These are phyloP conservation scores for Cebuella pygmaea DNA, from an alignment of 2,797 vertebrate genomes.

Conservation along the genomic window DNA sequence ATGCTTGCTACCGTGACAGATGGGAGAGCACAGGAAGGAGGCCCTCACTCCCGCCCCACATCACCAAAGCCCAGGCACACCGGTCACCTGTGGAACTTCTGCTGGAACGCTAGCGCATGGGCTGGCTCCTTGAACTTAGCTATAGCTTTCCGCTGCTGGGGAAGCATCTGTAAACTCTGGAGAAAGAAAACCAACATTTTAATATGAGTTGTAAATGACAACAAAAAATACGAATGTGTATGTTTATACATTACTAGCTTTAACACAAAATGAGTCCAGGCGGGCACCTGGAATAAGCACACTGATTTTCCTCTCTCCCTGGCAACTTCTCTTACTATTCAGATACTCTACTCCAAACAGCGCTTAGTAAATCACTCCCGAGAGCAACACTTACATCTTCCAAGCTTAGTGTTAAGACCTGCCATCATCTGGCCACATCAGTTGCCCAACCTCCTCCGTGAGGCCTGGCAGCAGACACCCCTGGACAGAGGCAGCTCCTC, in stretches of 20 bases:
- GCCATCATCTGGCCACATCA: rapidly evolving
- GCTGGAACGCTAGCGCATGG: slow-evolving; percentile 95
- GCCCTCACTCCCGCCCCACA: not conserved
- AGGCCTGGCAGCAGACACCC: not conserved
- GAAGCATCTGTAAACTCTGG: slow-evolving; percentile 97
- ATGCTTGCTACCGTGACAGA: not conserved
- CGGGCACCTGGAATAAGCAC: not conserved
- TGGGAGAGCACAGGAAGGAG: not conserved
- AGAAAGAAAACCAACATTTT: slow-evolving; percentile 44
- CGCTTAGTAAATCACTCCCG: not conserved
- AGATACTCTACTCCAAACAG: not conserved
- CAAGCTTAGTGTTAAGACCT: not conserved
- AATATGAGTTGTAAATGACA: not conserved
- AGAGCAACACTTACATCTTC: rapidly evolving
- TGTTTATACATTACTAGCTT: not conserved
- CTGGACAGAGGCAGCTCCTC: not conserved
- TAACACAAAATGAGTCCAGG: not conserved
- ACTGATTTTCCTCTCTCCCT: not conserved
- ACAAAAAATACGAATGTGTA: not conserved
- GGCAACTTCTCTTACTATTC: not conserved
- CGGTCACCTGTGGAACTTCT: slow-evolving; percentile 97
- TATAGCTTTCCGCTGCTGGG: slow-evolving; percentile 96
- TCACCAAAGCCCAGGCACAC: not conserved
- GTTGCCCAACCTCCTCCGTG: rapidly evolving
- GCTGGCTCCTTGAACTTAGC: slow-evolving; percentile 94